Conservation (phyloP, 2,113 vertebrate species). For the Apodemus speciosus region DNA sequence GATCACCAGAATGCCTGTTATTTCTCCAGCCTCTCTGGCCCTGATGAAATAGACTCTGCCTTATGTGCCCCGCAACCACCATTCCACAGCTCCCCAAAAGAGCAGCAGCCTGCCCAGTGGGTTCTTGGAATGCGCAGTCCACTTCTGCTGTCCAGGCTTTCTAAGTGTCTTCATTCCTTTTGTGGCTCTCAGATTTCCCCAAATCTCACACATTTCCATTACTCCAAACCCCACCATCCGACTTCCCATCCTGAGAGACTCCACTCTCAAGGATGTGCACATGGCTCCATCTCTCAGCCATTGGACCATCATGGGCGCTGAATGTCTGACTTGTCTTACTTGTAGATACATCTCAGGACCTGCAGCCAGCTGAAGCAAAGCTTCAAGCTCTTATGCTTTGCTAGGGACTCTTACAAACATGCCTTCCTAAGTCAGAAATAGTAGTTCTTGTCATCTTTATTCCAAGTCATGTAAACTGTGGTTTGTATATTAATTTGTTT, state of each 20-base stretch:
- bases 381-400: neutral
- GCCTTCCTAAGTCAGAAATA: neutral
- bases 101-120: neutral
- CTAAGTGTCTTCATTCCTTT: constrained; percentile 76
- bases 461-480: neutral
- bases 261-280: neutral
- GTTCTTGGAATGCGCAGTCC: neutral
- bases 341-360: neutral
- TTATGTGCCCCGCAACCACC: neutral
- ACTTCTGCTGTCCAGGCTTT: constrained; percentile 56
- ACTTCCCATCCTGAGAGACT: constrained; percentile 51
- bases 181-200: constrained; percentile 79
- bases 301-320: neutral
- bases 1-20: neutral
- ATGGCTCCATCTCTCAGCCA: constrained; percentile 55
- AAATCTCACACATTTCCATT: constrained; percentile 68
- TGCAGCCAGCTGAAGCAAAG: neutral
- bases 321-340: neutral
- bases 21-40: neutral
- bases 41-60: neutral
- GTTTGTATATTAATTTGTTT: neutral
- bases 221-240: constrained; percentile 52
- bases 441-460: constrained; percentile 22
- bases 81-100: neutral
- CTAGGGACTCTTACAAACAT: neutral